phyloP scores from a whole-genome alignment of 2,113 vertebrate species.

The Callithrix jacchus region DNA sequence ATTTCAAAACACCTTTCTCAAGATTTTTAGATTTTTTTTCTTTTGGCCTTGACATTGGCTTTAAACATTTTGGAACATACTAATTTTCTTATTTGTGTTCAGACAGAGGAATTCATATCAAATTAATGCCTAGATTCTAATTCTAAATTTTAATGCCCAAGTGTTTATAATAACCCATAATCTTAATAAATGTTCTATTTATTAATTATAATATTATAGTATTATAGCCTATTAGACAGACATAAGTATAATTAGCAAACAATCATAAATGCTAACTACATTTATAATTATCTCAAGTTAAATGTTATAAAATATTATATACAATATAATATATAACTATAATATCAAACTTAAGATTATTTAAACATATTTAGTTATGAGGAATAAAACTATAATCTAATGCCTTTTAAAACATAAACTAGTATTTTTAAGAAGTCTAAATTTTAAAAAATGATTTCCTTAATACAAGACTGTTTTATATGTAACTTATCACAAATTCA shows the following conservation, averaged over 20 bases:
- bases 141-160: conserved; percentile 3
- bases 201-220: too few relatives aligned
- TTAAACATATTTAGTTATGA: neutral
- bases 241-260: neutral
- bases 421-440: conserved; percentile 8
- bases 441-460: neutral
- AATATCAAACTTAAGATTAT: neutral
- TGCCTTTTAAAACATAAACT: neutral
- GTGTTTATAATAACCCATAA: neutral
- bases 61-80: conserved; percentile 32
- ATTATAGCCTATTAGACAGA: neutral
- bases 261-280: neutral
- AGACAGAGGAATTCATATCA: conserved; percentile 31
- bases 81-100: conserved; percentile 26
- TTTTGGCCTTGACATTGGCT: neutral
- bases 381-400: neutral
- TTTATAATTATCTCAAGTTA: neutral
- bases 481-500: neutral
- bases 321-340: neutral
- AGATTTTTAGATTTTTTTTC: neutral
- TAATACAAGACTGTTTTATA: conserved; percentile 1
- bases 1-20: conserved; percentile 41
- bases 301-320: too few relatives aligned
- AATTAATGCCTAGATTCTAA: conserved; percentile 22
- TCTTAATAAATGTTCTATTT: neutral